Conservation (phyloP, 2,113 vertebrate species). For the Perca flavescens region DNA sequence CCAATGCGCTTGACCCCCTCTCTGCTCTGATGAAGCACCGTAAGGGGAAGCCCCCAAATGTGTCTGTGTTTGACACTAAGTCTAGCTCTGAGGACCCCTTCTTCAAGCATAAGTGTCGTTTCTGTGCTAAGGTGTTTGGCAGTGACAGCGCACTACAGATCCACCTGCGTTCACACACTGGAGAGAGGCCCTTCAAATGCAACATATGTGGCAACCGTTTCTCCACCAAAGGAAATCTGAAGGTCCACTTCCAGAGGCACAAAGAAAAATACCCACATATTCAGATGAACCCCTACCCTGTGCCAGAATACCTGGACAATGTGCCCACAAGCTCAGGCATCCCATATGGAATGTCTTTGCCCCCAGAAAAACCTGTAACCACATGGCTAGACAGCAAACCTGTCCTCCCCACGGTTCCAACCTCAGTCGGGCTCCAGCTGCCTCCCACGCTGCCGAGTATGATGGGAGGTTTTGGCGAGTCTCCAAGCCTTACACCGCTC, state of each 20-base stretch:
- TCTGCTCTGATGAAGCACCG: constrained; percentile 97
- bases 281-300: constrained; percentile 99
- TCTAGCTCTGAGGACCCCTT: constrained; percentile 97
- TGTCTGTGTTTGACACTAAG: constrained; percentile 98
- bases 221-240: constrained; percentile 98
- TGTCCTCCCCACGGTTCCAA: constrained; percentile 90
- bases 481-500: constrained; percentile 92
- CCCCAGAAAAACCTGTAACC: constrained; percentile 96
- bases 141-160: constrained; percentile 99
- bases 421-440: constrained; percentile 93
- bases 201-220: constrained; percentile 99
- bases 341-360: constrained; percentile 98
- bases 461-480: constrained; percentile 89
- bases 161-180: constrained; percentile 97
- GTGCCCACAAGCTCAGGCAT: constrained; percentile 99
- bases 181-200: constrained; percentile 98
- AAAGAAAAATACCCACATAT: constrained; percentile 99
- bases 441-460: constrained; percentile 90
- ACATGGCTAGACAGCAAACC: constrained; percentile 99
- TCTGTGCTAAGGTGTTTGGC: constrained; percentile 99
- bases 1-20: constrained; percentile 97
- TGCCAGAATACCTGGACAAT: constrained; percentile 98
- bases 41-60: constrained; percentile 98
- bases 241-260: constrained; percentile 99
- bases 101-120: constrained; percentile 99